Evolutionary conservation across 2,888 invertebrate genomes (phyloP), one percentile per base, ranked within the genome.

Genomic region (Sphecodes monilicornis): DNA sequence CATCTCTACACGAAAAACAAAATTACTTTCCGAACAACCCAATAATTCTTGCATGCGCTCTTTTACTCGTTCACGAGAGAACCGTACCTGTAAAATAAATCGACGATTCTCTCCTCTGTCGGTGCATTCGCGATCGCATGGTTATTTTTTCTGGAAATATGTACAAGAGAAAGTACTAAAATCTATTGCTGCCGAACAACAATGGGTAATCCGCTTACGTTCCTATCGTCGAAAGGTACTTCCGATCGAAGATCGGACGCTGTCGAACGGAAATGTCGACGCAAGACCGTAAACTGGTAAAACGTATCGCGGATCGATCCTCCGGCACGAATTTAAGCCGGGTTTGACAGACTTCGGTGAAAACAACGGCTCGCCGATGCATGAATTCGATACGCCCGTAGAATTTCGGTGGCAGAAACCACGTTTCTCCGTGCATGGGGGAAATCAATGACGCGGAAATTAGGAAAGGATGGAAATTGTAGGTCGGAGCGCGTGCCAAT

Each of bases 391-490:
- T 60, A 60, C 32, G 64, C 8, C 8, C 10, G 32, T 57, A 39
- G 68, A 50, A 36, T 68, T 43, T 18, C 41, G 64, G 50, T 32
- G 73, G 32, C 22, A 11, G 69, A 66, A 79, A 85, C 43, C 80
- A 43, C 74, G 60, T 22, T 46, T 16, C 46, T 29, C 6, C 29
- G 60, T 29, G 54, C 26, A 22, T 64, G 41, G 36, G 43, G 57
- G 60, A 82, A 70, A 80, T 80, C 64, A 46, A 41, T 39, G 71
- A 32, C 75, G 78, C 41, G 66, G 77, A 86, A 86, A 83, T 78
- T 75, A 80, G 74, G 68, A 76, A 77, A 60, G 76, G 64, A 77
- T 76, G 60, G 16, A 75, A 83, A 88, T 86, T 66, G 69, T 70
- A 72, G 83, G 70, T 36, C 26, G 70, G 69, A 74, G 68, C 18